These are phyloP conservation scores for Drosophila flavopinicola DNA, from an alignment of 2,888 invertebrate species.

Conservation along the genomic window DNA sequence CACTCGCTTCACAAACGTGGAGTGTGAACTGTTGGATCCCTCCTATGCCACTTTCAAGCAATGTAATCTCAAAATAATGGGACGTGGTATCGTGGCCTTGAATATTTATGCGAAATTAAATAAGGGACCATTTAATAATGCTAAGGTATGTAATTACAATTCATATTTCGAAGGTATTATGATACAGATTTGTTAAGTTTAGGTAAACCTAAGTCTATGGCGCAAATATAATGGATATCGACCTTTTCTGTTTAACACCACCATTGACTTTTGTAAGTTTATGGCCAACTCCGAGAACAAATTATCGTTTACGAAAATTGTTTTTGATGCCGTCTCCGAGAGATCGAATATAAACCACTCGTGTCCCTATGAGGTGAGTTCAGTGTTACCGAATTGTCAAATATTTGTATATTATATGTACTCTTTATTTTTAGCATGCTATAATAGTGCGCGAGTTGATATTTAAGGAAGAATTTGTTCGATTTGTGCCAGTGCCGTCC, in stretches of 20 bases:
- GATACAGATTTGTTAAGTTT: neutral
- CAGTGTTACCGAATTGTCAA: neutral
- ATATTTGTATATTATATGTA: no score
- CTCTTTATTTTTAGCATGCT: conserved; percentile 26
- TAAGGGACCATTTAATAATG: conserved; percentile 10
- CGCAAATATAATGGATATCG: conserved; percentile 34
- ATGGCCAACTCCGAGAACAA: neutral
- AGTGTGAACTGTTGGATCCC: conserved; percentile 25
- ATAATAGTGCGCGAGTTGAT: conserved; percentile 24
- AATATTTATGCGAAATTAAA: conserved; percentile 7
- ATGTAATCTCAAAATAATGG: conserved; percentile 28
- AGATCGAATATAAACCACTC: conserved; percentile 36
- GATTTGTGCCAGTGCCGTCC: conserved; percentile 20
- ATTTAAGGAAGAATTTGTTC: conserved; percentile 16
- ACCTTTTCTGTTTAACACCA: conserved; percentile 44
- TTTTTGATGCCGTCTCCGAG: neutral
- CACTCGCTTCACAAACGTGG: conserved; percentile 24
- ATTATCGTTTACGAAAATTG: conserved; percentile 16
- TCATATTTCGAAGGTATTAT: no score
- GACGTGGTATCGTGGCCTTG: conserved; percentile 26
- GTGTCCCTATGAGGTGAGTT: conserved; percentile 38
- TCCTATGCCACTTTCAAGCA: neutral
- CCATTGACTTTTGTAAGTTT: conserved; percentile 30
- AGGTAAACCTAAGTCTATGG: conserved; percentile 36
- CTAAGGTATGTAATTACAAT: conserved; percentile 4